Base-by-base conservation (phyloP, 2,888 invertebrate genomes). In the Mythimna pallens region DNA sequence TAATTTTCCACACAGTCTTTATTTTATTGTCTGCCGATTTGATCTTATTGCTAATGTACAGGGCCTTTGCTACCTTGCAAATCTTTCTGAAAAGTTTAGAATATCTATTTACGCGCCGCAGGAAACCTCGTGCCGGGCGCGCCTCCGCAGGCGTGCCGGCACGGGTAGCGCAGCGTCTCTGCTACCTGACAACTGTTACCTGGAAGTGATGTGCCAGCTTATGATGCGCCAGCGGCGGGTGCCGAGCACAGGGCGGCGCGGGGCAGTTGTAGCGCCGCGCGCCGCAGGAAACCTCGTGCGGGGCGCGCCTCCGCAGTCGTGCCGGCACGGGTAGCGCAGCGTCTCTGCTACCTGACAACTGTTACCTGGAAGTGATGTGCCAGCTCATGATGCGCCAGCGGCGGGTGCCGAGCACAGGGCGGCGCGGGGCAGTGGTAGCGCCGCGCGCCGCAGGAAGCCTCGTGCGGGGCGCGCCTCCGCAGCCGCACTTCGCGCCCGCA, bases 251-350 rank as follows among this genome's bases (percentile, higher is more conserved):
- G 81, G 88, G 84, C 73, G 93, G 92, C 87, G 94, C 93, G 87
- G 95, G 94, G 90, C 97, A 97, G 80, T 89, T 89, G 93, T 96
- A 96, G 82, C 93, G 92, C 75, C 96, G 95, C 89, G 93, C 91
- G 61, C 84, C 82, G 89, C 97, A 97, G 84, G 91, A 93, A 43
- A 94, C 92, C 91, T 97, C 97, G 91, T 97, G 97, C 84, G 92
- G 88, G 52, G 82, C 88, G 87, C 96, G 96, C 57, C 93, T 25
- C 93, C 93, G 91, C 97, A 97, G 30, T 95, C 96, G 92, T 97
- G 96, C 59, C 95, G 94, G 89, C 97, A 97, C 77, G 97, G 97
- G 90, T 96, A 97, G 70, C 94, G 94, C 82, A 97, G 87, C 90
- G 95, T 92, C 87, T 96, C 14, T 43, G 10, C 12, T 43, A 30